Evolutionary conservation across 2,888 invertebrate genomes (phyloP).

Genomic region (Chirona hameri): DNA sequence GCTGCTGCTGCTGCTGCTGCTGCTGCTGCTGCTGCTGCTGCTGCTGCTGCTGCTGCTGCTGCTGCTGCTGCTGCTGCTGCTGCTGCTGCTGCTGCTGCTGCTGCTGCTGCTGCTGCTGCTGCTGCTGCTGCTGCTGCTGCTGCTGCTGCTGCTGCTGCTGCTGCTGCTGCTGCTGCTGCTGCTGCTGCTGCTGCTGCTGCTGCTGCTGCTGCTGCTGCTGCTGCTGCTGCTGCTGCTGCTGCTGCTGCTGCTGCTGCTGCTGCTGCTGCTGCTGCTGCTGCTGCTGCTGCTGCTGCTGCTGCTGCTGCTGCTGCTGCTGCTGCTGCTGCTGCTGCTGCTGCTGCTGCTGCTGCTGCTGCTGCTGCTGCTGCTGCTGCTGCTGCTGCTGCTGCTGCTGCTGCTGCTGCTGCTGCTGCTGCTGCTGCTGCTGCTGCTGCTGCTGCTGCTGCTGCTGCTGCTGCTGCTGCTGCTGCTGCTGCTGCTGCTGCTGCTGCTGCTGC

Average conservation of each 20-base stretch:
- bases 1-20: constrained; percentile 7
- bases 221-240: not conserved
- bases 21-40: not conserved
- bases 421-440: constrained; percentile 4
- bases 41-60: constrained; percentile 1
- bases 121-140: not conserved
- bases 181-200: not conserved
- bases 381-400: not conserved
- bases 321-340: not conserved
- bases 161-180: not conserved
- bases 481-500: not conserved
- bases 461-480: not conserved
- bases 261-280: not conserved
- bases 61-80: constrained; percentile 4
- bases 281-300: constrained; percentile 24
- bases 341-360: not conserved
- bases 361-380: constrained; percentile 7
- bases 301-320: not conserved
- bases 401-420: constrained; percentile 1
- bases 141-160: constrained; percentile 13
- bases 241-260: not conserved
- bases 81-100: not conserved
- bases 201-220: not conserved
- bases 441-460: not conserved
- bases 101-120: not conserved